Conservation (phyloP, 2,797 vertebrate genomes). For the Euphonia xanthogaster region DNA sequence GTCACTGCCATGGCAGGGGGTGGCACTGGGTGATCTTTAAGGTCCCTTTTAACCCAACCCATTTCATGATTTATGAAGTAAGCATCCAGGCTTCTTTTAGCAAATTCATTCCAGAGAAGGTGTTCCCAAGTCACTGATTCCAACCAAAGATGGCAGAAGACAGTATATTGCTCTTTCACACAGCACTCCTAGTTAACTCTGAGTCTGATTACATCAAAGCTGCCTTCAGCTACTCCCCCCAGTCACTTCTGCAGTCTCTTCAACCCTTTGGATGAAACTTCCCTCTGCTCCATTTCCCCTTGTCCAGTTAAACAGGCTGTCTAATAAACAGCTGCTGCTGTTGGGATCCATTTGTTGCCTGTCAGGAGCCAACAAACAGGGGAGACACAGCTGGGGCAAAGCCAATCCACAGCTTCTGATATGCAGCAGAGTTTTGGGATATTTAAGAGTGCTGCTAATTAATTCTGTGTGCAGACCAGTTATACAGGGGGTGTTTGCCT, state of each 20-base stretch:
- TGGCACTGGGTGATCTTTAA: not conserved
- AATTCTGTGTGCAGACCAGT: not conserved
- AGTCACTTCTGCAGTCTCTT: not conserved
- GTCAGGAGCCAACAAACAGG: rapidly evolving
- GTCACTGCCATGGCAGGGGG: rapidly evolving
- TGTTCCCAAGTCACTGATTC: not conserved
- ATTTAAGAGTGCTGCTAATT: not conserved
- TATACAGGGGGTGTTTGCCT: not conserved
- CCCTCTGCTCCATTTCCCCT: not conserved
- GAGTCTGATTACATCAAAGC: not conserved
- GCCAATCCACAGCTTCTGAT: not conserved
- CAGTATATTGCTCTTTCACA: too few species aligned
- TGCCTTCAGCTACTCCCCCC: not conserved
- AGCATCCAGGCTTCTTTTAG: not conserved
- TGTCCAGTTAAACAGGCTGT: not conserved
- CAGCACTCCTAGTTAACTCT: not conserved
- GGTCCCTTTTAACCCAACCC: not conserved
- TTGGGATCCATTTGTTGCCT: not conserved
- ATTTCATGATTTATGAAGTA: not conserved
- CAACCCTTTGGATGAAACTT: not conserved
- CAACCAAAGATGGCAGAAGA: not conserved
- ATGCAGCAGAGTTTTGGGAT: not conserved
- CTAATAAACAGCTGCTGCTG: not conserved
- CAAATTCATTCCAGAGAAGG: not conserved
- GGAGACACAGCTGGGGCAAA: not conserved